A percentile compares a stretch with the other conserved stretches of the same genome.
Conservation (phyloP, 2,888 invertebrate species). For the Scrobipalpa costella region DNA sequence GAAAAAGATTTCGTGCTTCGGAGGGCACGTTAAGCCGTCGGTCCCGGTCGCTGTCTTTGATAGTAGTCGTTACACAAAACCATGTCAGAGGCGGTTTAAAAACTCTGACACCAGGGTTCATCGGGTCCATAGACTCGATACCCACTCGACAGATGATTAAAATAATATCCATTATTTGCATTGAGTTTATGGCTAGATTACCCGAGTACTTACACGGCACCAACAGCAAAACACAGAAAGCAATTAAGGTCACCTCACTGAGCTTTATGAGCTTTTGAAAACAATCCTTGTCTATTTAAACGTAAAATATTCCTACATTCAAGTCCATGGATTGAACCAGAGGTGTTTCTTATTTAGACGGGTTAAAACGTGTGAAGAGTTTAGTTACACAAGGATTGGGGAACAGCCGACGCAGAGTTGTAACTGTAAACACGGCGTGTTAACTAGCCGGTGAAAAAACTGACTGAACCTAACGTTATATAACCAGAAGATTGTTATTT, state of each 20-base stretch:
- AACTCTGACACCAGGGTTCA: too few relatives aligned
- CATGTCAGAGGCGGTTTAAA: too few relatives aligned
- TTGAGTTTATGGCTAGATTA: not conserved
- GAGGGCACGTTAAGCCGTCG: too few relatives aligned
- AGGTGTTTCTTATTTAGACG: constrained; percentile 16
- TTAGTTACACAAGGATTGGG: constrained; percentile 19
- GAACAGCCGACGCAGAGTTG: constrained; percentile 12
- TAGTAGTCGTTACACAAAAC: too few relatives aligned
- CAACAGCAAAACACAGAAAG: constrained; percentile 1
- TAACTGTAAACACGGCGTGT: constrained; percentile 24
- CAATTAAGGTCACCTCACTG: constrained; percentile 6
- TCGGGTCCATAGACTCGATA: too few relatives aligned
- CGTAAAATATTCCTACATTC: constrained; percentile 1
- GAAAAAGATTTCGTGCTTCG: too few relatives aligned
- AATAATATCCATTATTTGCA: constrained; percentile 7
- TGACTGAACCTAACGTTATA: constrained; percentile 16
- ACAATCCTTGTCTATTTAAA: constrained; percentile 9
- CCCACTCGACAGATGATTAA: too few relatives aligned
- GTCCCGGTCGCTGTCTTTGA: too few relatives aligned
- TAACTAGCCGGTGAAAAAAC: constrained; percentile 19
- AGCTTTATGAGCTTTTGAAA: constrained; percentile 13
- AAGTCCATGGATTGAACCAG: constrained; percentile 5
- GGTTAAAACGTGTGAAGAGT: constrained; percentile 19
- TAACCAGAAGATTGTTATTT: constrained; percentile 18
- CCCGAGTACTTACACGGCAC: not conserved